Conservation (phyloP, 92 coral and sea anemone species). For the Palythoa heliodiscus region DNA sequence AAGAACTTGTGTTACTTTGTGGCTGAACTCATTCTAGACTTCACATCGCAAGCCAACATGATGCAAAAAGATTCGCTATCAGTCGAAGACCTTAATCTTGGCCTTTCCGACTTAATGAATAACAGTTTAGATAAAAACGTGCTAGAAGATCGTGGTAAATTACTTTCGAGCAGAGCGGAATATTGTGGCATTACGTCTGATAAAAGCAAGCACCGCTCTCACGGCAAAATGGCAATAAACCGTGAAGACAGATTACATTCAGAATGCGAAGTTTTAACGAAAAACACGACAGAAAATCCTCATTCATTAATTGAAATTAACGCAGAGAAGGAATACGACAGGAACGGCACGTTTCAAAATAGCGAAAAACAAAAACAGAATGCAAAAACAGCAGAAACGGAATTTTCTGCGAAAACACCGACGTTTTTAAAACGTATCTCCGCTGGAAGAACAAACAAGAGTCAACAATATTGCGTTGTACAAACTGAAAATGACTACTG, state of each 20-base stretch:
- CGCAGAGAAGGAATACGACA: background rate
- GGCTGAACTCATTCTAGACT: background rate
- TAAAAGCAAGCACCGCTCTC: background rate
- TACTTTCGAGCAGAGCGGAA: background rate
- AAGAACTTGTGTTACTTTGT: background rate
- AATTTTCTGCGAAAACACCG: background rate
- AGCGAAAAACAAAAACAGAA: background rate
- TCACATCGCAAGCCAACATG: background rate
- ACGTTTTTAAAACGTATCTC: background rate
- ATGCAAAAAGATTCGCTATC: constrained; percentile 30
- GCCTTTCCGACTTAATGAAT: constrained; percentile 17
- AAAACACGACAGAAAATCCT: background rate
- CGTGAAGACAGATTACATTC: background rate
- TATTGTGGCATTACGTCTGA: background rate
- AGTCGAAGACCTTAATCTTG: constrained; percentile 27
- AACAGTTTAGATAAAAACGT: background rate
- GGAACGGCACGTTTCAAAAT: background rate
- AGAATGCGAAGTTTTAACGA: background rate
- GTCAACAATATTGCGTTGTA: background rate
- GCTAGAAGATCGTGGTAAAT: background rate
- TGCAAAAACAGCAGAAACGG: background rate
- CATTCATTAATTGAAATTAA: background rate
- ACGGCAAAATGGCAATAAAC: background rate
- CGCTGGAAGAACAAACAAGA: constrained; percentile 1
- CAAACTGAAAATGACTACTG: constrained; percentile 1